Evolutionary conservation across 1,140 invertebrate species (phyloP).

Genomic region (Pemphigus obesinymphae): DNA sequence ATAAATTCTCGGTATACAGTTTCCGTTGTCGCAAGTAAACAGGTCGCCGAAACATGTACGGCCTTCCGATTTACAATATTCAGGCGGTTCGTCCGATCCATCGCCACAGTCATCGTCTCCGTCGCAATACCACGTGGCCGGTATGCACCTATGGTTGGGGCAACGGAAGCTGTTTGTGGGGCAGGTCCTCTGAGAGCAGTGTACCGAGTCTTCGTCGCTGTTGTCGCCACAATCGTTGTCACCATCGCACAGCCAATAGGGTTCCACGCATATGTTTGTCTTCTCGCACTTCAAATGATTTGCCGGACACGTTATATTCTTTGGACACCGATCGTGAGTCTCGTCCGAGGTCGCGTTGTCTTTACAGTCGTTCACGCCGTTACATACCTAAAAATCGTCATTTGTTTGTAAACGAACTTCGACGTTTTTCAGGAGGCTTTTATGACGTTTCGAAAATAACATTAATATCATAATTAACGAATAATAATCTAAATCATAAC

Average conservation of each 20-base stretch:
- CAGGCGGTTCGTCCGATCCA: conserved; percentile 81
- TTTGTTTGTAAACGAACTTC: too few relatives aligned
- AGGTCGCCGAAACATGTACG: conserved; percentile 90
- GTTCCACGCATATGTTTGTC: conserved; percentile 91
- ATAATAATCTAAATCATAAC: too few relatives aligned
- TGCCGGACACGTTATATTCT: conserved; percentile 77
- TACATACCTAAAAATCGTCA: conserved; percentile 67
- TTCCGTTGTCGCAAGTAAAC: conserved; percentile 94
- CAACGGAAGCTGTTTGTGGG: conserved; percentile 86
- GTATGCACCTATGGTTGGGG: conserved; percentile 80
- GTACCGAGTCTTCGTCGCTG: conserved; percentile 84
- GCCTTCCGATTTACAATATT: conserved; percentile 89
- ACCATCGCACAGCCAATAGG: conserved; percentile 90
- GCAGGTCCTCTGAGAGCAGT: conserved; percentile 82
- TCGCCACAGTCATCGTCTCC: conserved; percentile 87
- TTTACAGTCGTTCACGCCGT: conserved; percentile 91
- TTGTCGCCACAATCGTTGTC: conserved; percentile 96
- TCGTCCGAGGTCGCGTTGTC: conserved; percentile 89
- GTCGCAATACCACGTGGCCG: conserved; percentile 89
- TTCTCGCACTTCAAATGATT: conserved; percentile 88
- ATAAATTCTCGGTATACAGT: conserved; percentile 92
- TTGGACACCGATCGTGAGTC: conserved; percentile 77
- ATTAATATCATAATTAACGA: too few relatives aligned
- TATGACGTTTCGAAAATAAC: too few relatives aligned
- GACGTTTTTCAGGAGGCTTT: too few relatives aligned